phyloP scores from a whole-genome alignment of 2,797 vertebrate genomes.

The Ispidina lecontei region DNA sequence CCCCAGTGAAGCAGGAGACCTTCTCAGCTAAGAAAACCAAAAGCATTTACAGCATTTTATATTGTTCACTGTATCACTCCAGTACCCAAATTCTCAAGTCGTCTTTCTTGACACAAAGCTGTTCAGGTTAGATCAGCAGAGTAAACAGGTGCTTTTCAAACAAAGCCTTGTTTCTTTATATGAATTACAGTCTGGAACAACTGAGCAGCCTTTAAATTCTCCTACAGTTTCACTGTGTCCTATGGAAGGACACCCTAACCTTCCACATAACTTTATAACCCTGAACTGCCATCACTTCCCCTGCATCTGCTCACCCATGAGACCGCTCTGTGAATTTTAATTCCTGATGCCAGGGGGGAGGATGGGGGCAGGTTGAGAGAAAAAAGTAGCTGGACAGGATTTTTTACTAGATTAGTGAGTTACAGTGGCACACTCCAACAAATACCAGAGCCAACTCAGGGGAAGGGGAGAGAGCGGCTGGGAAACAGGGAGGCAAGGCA shows the following conservation, averaged over 20 bases:
- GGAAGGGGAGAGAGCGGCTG: background rate
- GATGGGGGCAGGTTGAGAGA: no score
- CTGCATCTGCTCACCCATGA: background rate
- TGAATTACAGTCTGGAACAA: background rate
- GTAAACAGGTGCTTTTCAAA: background rate
- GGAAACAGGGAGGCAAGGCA: background rate
- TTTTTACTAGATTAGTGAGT: slow-evolving; percentile 25
- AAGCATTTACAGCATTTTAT: background rate
- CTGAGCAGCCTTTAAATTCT: background rate
- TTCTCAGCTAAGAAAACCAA: background rate
- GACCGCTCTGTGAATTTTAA: background rate
- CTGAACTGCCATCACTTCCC: background rate
- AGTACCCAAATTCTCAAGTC: background rate
- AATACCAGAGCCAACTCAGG: background rate
- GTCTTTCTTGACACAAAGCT: background rate
- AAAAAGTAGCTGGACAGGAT: background rate
- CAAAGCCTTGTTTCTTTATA: background rate
- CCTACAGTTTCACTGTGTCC: background rate
- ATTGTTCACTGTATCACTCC: background rate
- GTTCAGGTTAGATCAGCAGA: background rate
- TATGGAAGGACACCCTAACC: background rate
- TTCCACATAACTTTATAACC: background rate
- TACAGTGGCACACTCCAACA: background rate
- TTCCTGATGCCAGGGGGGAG: background rate
- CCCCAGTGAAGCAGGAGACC: background rate